phyloP scores from a whole-genome alignment of 2,888 invertebrate species.

The Phlogophora meticulosa region DNA sequence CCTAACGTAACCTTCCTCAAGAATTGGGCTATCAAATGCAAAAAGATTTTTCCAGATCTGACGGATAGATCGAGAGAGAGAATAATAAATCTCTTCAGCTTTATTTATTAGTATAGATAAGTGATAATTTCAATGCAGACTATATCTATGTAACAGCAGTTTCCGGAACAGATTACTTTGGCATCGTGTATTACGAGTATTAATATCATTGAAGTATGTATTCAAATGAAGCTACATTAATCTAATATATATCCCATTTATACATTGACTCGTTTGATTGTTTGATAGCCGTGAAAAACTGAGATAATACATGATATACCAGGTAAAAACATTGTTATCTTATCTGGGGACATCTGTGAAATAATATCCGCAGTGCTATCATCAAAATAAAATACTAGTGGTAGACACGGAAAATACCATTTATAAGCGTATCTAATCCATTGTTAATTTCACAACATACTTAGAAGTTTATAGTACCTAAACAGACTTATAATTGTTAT shows the following conservation, averaged over 20 bases:
- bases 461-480: slow-evolving; percentile 3
- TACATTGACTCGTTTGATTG: slow-evolving; percentile 9
- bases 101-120: too few relatives aligned
- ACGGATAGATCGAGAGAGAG: too few relatives aligned
- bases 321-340: slow-evolving; percentile 40
- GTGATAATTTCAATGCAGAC: neutral
- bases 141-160: neutral
- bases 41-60: too few relatives aligned
- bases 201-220: neutral
- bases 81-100: too few relatives aligned
- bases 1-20: too few relatives aligned
- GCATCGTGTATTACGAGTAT: too few relatives aligned
- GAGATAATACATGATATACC: slow-evolving; percentile 33
- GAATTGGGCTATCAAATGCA: too few relatives aligned
- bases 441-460: slow-evolving; percentile 4
- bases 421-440: slow-evolving; percentile 26
- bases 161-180: slow-evolving; percentile 2
- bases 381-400: slow-evolving; percentile 21
- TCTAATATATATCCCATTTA: too few relatives aligned
- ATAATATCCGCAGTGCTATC: slow-evolving; percentile 44
- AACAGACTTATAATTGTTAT: slow-evolving; percentile 10
- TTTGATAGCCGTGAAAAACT: slow-evolving; percentile 27
- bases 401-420: slow-evolving; percentile 20
- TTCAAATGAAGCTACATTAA: slow-evolving; percentile 21
- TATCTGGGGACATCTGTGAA: slow-evolving; percentile 31